Conservation (phyloP, 2,113 vertebrate genomes). For the Sturnira hondurensis region DNA sequence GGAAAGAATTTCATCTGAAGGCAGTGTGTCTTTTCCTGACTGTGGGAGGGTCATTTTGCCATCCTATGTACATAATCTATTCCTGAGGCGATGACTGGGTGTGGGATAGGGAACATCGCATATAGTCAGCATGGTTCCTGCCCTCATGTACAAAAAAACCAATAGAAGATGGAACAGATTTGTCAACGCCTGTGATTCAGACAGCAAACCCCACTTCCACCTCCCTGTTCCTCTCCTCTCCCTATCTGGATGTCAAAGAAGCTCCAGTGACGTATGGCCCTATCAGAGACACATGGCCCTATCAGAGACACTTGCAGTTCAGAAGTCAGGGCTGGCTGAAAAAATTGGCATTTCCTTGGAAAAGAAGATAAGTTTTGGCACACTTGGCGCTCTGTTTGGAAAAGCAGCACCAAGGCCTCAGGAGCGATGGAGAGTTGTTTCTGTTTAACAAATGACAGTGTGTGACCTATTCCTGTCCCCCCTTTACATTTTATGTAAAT, state of each 20-base stretch:
- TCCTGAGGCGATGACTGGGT: neutral
- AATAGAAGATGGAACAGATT: neutral
- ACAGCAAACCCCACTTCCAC: neutral
- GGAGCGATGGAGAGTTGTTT: neutral
- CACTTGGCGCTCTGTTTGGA: neutral
- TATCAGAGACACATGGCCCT: neutral
- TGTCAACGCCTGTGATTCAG: neutral
- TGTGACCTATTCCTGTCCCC: neutral
- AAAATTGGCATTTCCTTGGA: neutral
- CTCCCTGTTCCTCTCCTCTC: neutral
- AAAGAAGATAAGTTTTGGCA: neutral
- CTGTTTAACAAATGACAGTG: neutral
- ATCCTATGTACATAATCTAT: neutral
- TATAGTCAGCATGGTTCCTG: neutral
- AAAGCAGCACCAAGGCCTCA: neutral
- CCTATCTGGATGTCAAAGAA: neutral
- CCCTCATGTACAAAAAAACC: neutral
- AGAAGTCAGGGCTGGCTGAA: neutral
- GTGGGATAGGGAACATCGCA: neutral
- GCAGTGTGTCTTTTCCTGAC: neutral
- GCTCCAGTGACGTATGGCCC: neutral
- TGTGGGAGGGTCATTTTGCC: neutral
- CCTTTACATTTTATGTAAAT: conserved; percentile 37
- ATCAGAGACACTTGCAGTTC: neutral
- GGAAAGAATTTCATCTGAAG: neutral